A percentile compares a stretch with the other conserved stretches of the same genome.
These are phyloP conservation scores for Acanthornis magna DNA, from an alignment of 2,797 vertebrate species.

Conservation along the genomic window DNA sequence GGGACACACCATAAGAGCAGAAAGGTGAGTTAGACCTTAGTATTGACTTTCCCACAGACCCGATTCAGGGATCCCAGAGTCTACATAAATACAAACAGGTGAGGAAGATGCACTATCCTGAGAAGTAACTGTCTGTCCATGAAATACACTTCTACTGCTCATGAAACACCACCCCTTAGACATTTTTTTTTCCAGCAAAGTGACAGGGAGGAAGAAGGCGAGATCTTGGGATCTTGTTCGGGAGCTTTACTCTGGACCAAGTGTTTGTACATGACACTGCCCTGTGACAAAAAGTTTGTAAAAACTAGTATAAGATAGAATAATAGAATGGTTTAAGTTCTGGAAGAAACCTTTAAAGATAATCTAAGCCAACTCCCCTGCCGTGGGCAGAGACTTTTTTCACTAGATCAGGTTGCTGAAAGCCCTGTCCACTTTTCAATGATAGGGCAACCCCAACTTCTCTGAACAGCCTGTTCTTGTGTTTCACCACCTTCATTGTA, in stretches of 20 bases:
- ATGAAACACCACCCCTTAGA: not conserved
- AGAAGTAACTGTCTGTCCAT: not conserved
- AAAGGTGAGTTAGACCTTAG: not conserved
- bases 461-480: not conserved
- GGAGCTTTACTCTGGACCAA: not conserved
- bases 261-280: not conserved
- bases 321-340: not conserved
- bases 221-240: not conserved
- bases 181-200: not conserved
- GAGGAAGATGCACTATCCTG: not conserved
- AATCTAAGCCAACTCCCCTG: not conserved
- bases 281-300: not conserved
- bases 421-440: not conserved
- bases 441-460: not conserved
- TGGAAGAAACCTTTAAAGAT: not conserved
- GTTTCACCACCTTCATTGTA: accelerated
- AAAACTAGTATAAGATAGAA: not conserved
- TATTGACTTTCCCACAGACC: not conserved
- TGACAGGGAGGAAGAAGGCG: not conserved
- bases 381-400: not conserved
- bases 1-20: accelerated
- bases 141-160: not conserved
- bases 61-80: not conserved
- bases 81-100: not conserved
- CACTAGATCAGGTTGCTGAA: not conserved